A percentile compares a stretch with the other conserved stretches of the same genome.
phyloP scores from a whole-genome alignment of 1,140 invertebrate genomes.

The Centruroides vittatus region DNA sequence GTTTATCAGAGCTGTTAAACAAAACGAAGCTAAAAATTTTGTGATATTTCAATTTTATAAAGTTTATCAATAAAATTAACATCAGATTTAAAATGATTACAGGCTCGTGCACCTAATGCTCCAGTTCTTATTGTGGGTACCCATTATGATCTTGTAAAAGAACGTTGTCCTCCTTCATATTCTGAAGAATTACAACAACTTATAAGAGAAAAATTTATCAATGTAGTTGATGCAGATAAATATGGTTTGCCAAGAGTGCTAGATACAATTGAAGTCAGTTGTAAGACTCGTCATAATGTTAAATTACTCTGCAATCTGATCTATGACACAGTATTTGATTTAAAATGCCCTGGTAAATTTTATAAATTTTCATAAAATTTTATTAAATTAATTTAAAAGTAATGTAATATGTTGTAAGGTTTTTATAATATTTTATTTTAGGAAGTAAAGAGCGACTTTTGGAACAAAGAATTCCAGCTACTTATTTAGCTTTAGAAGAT shows the following conservation, averaged over 20 bases:
- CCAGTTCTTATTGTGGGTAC: slow-evolving; percentile 89
- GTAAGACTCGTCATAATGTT: slow-evolving; percentile 81
- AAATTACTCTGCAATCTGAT: slow-evolving; percentile 80
- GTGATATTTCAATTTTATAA: no score
- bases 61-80: no score
- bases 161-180: slow-evolving; percentile 49
- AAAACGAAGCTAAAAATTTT: no score
- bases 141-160: slow-evolving; percentile 77
- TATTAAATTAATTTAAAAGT: background rate
- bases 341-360: slow-evolving; percentile 55
- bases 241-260: slow-evolving; percentile 83
- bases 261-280: slow-evolving; percentile 79
- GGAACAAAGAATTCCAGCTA: slow-evolving; percentile 89
- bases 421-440: slow-evolving; percentile 20
- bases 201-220: slow-evolving; percentile 79
- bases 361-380: background rate
- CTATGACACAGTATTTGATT: slow-evolving; percentile 83
- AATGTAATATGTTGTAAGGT: background rate
- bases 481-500: slow-evolving; percentile 87
- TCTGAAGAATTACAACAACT: slow-evolving; percentile 75
- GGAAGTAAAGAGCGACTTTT: slow-evolving; percentile 80
- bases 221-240: slow-evolving; percentile 88
- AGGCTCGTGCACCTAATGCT: slow-evolving; percentile 79
- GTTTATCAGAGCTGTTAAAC: no score
- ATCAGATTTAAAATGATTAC: slow-evolving; percentile 19